Base-by-base conservation (phyloP, 1,140 invertebrate species). In the Tetramorium parvispinum region DNA sequence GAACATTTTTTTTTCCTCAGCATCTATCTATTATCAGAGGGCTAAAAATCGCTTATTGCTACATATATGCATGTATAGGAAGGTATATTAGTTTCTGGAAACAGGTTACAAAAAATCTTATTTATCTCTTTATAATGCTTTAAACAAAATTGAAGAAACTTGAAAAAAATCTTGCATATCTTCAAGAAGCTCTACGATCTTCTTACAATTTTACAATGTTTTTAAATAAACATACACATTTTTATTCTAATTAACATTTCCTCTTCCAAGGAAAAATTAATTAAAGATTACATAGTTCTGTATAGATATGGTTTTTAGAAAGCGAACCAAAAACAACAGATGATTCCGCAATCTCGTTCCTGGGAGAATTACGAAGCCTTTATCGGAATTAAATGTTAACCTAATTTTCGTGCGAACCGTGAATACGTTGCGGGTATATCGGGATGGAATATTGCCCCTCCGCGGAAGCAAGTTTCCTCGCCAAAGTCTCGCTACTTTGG, bases 311-410 rank as follows among this genome's bases (percentile, higher is more conserved):
- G 11, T 21, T 0, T 32, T 13, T 16, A 27, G 16, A 13, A 68
- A 68, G 6, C 32, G n/a, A 24, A 53, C 16, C 37, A 70, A 65
- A 70, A 81, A 81, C 40, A 68, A 2, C 13, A 37, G 24, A 21
- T 27, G 3, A 81, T 46, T 18, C 11, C 37, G 32, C 53, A 59
- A 82, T 73, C 51, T 49, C 16, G 24, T 73, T 2, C 43, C 18
- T 7, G 11, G 24, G 27, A 59, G 40, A 75, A 57, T 83, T 59
- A 68, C 49, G 49, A 68, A 70, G 21, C 79, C 24, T 53, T 78
- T 85, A 85, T 85, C 57, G 73, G 24, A 78, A 85, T 85, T 51
- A 76, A 63, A 65, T 46, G 37, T 85, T 65, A 85, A 85, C 59
- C 73, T 37, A 85, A 78, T 85, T 85, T 75, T 49, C 55, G 43